Percentiles rank a stretch among this genome's conserved stretches.
phyloP scores from a whole-genome alignment of 2,888 invertebrate species.

The Torymus texanus region DNA sequence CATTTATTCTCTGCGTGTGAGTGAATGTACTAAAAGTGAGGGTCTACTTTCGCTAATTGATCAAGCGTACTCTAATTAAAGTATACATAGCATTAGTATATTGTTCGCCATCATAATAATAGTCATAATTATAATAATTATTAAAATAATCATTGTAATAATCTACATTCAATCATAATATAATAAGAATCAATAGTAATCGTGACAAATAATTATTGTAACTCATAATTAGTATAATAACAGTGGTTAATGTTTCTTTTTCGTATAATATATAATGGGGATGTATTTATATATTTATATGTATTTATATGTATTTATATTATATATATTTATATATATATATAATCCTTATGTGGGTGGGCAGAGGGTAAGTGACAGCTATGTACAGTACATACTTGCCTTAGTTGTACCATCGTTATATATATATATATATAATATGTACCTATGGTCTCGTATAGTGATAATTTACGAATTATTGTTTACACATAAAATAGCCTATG shows the following conservation, averaged over 20 bases:
- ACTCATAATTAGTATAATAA: conserved; percentile 72
- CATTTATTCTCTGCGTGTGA: conserved; percentile 48
- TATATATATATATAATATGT: conserved; percentile 62
- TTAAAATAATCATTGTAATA: conserved; percentile 62
- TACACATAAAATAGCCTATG: conserved; percentile 73
- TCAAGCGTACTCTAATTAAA: conserved; percentile 70
- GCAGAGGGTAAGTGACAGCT: conserved; percentile 71
- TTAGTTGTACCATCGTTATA: conserved; percentile 72
- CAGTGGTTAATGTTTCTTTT: conserved; percentile 69
- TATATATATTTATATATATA: conserved; percentile 61
- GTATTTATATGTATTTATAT: conserved; percentile 60
- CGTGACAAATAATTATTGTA: conserved; percentile 61
- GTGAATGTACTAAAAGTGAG: conserved; percentile 70
- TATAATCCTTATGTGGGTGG: conserved; percentile 66
- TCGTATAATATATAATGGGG: conserved; percentile 62
- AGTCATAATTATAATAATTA: conserved; percentile 57
- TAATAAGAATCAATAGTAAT: conserved; percentile 55
- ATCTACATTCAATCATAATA: conserved; percentile 57
- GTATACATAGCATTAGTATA: conserved; percentile 69
- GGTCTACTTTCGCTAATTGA: conserved; percentile 70
- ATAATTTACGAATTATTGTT: conserved; percentile 68
- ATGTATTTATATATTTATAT: conserved; percentile 58
- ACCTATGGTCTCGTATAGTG: conserved; percentile 66
- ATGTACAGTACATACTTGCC: conserved; percentile 75
- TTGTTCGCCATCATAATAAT: conserved; percentile 63